Percentiles rank a stretch among this genome's conserved stretches.
phyloP scores from a whole-genome alignment of 64 coral and sea anemone genomes.

The Stichodactyla mertensii region DNA sequence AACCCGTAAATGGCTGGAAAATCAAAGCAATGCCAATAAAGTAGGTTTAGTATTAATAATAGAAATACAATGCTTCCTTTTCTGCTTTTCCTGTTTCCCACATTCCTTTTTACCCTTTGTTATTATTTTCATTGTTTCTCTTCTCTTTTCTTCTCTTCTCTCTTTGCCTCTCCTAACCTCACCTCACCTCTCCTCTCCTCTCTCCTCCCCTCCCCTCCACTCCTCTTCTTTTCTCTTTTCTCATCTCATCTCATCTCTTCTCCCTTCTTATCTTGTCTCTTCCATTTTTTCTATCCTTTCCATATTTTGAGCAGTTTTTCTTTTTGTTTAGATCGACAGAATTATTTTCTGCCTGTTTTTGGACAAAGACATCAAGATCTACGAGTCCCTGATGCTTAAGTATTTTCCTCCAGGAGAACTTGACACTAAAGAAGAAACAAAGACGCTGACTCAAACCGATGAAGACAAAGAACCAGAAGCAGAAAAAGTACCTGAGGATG shows the following conservation, averaged over 20 bases:
- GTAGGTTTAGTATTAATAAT: background rate
- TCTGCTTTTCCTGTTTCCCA: background rate
- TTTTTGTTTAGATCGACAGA: slow-evolving; percentile 4
- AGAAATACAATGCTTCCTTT: too few species aligned
- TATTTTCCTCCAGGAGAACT: slow-evolving; percentile 5
- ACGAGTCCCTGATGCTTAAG: background rate
- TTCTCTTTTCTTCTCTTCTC: background rate
- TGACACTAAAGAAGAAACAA: background rate
- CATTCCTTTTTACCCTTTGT: background rate
- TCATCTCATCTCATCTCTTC: background rate
- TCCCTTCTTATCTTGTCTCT: too few species aligned
- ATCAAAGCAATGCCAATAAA: background rate
- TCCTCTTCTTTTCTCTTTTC: background rate
- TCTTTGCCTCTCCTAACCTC: background rate
- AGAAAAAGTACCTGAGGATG: background rate
- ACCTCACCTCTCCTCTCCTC: background rate
- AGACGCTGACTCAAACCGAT: background rate
- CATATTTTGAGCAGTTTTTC: background rate
- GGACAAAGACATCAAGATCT: slow-evolving; percentile 1
- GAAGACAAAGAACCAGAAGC: background rate
- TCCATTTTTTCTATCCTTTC: background rate
- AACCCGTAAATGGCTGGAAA: slow-evolving; percentile 41
- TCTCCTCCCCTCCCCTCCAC: background rate
- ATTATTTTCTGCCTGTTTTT: slow-evolving; percentile 15
- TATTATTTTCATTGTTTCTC: background rate